Evolutionary conservation across 2,797 vertebrate species (phyloP).

Genomic region (Falco berigora): DNA sequence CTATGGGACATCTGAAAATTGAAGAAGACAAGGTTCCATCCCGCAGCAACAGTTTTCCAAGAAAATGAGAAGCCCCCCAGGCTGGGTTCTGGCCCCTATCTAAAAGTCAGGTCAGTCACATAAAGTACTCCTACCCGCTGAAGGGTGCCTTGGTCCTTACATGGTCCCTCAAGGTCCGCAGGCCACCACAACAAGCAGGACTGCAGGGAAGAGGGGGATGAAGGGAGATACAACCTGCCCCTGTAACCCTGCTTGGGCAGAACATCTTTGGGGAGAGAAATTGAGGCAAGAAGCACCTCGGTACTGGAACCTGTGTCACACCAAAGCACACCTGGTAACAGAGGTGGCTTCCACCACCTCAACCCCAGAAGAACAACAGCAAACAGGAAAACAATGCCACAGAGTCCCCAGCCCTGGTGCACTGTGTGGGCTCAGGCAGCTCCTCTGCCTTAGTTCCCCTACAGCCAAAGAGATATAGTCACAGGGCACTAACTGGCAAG

Average conservation of each 20-base stretch:
- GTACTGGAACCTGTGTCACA: neutral
- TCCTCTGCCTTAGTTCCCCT: neutral
- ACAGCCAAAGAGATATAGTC: neutral
- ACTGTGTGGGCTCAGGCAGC: neutral
- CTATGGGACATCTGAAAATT: fast-evolving
- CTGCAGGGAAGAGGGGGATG: neutral
- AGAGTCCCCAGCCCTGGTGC: neutral
- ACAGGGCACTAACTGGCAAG: neutral
- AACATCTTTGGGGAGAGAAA: neutral
- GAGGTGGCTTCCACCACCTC: neutral
- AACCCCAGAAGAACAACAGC: neutral
- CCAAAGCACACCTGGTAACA: neutral
- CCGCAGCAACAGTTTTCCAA: neutral
- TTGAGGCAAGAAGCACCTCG: neutral
- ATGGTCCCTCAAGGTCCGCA: neutral
- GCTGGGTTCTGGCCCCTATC: no score
- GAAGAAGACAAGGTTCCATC: neutral
- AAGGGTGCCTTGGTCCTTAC: neutral
- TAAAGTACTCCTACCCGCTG: neutral
- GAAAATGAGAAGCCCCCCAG: neutral
- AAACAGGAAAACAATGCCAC: neutral
- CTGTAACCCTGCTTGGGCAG: neutral
- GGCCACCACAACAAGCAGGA: neutral
- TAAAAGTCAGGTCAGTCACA: neutral
- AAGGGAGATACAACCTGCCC: neutral